Conservation (phyloP, 2,888 invertebrate species). For the Fragum sueziense region DNA sequence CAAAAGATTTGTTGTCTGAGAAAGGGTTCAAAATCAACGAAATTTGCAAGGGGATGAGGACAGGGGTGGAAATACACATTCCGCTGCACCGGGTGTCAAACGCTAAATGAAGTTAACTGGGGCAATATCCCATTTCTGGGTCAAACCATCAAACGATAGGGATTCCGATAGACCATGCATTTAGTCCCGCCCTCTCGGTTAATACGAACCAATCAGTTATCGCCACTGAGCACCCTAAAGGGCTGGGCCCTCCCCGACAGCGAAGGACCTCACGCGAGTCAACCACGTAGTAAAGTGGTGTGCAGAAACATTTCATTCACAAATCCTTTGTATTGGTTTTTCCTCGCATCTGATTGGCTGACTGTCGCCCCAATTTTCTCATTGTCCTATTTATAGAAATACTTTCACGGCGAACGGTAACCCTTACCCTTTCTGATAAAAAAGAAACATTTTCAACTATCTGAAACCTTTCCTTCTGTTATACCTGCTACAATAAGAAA, state of each 20-base stretch:
- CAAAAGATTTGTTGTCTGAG: no score
- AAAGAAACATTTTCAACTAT: no score
- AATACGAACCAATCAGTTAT: not conserved
- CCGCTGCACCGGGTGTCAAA: not conserved
- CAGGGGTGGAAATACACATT: no score
- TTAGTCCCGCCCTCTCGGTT: not conserved
- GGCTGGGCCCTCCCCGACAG: slow-evolving; percentile 5
- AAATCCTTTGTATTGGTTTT: not conserved
- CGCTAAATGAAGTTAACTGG: not conserved
- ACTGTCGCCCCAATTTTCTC: not conserved
- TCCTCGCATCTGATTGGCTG: slow-evolving; percentile 2
- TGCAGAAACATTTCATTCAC: not conserved
- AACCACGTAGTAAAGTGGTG: not conserved
- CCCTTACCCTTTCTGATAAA: not conserved
- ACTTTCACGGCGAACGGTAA: not conserved
- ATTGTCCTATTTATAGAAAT: not conserved
- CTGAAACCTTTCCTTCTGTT: no score
- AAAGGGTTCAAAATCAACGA: no score
- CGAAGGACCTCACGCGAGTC: not conserved
- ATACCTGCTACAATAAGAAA: no score
- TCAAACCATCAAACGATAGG: not conserved
- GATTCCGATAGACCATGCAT: not conserved
- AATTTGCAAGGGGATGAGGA: no score
- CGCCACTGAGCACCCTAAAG: slow-evolving; percentile 2
- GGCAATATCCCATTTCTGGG: not conserved